These are phyloP conservation scores for silkworm (Bombyx mori) DNA, from an alignment of 1,140 invertebrate species.

Conservation along the genomic window ASM3026992v2 NC_085111.1:15664001-15664500, in stretches of 20 bases:
- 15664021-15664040: slow-evolving; percentile 53
- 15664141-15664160: slow-evolving; percentile 68
- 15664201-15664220: slow-evolving; percentile 46
- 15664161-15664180: slow-evolving; percentile 58
- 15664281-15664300: neutral
- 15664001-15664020: neutral
- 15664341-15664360: too few relatives aligned
- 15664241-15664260: slow-evolving; percentile 1
- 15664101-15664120: slow-evolving; percentile 63
- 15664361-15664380: too few relatives aligned
- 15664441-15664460: too few relatives aligned
- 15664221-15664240: slow-evolving; percentile 1
- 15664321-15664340: too few relatives aligned
- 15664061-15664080: slow-evolving; percentile 36
- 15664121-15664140: slow-evolving; percentile 58
- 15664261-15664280: neutral
- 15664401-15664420: too few relatives aligned
- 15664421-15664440: too few relatives aligned
- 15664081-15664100: slow-evolving; percentile 59
- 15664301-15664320: neutral
- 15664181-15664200: slow-evolving; percentile 30
- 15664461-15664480: too few relatives aligned
- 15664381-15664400: too few relatives aligned
- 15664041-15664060: slow-evolving; percentile 53
- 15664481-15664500: too few relatives aligned